phyloP scores from a whole-genome alignment of 2,113 vertebrate species.

The Bos taurus region ARS-UCD2.0 NC_037356.1:9993501-9994000 shows the following conservation, averaged over 20 bases:
- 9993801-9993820: not conserved
- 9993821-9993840: not conserved
- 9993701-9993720: not conserved
- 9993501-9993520: not conserved
- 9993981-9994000: not conserved
- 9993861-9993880: not conserved
- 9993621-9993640: not conserved
- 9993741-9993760: not conserved
- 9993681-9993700: not conserved
- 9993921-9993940: not conserved
- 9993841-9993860: not conserved
- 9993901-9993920: not conserved
- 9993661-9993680: not conserved
- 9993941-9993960: not conserved
- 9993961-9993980: not conserved
- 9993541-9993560: not conserved
- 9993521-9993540: conserved; percentile 21
- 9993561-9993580: not conserved
- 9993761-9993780: not conserved
- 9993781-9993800: not conserved
- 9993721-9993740: not conserved
- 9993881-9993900: not conserved
- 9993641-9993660: not conserved
- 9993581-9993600: conserved; percentile 5
- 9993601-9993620: not conserved